Evolutionary conservation across 1,140 invertebrate genomes (phyloP), one percentile per base, ranked within the genome.

Genomic region (Drosophila teissieri): DNA sequence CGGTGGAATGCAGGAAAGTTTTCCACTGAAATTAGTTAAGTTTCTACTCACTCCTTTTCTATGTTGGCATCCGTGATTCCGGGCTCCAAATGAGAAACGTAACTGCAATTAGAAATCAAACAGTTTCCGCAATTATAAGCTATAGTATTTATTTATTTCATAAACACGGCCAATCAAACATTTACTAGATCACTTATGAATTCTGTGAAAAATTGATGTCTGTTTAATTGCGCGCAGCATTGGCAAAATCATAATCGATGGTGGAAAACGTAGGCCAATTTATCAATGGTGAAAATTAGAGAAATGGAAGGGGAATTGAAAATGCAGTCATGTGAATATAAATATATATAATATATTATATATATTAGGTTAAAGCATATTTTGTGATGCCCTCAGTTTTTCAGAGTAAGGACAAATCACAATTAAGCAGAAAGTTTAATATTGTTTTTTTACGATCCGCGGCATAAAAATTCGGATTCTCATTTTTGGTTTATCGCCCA

Each of bases 41-140:
- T 45, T 69, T 53, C 0, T 15, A n/a, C 34, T 34, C 11, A 14
- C 37, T 39, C 31, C n/a, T 22, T 14, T 11, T 10, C 10, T 51
- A 8, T 12, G 10, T 54, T 22, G 7, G 11, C 1, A 15, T 48
- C 10, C 24, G n/a, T 31, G 27, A 19, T 62, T 19, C 0, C 4
- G n/a, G 8, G 6, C n/a, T 17, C 3, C 24, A 14, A 56, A 56
- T 46, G 52, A 10, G 10, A 45, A 46, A n/a, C 37, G 19, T 42
- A 44, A 24, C 52, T 70, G 65, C 12, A 72, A 70, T 56, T 27
- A 57, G 40, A 72, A 39, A 36, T 37, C 12, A 37, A 72, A 52
- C 31, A 39, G 17, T 44, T 44, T 31, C 0, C 22, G 51, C 37
- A 72, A 60, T 60, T 51, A 45, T 14, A 24, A n/a, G 7, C 7